Percentiles rank a stretch among this genome's conserved stretches.
Conservation (phyloP, 2,797 vertebrate species). For the Picus viridis region DNA sequence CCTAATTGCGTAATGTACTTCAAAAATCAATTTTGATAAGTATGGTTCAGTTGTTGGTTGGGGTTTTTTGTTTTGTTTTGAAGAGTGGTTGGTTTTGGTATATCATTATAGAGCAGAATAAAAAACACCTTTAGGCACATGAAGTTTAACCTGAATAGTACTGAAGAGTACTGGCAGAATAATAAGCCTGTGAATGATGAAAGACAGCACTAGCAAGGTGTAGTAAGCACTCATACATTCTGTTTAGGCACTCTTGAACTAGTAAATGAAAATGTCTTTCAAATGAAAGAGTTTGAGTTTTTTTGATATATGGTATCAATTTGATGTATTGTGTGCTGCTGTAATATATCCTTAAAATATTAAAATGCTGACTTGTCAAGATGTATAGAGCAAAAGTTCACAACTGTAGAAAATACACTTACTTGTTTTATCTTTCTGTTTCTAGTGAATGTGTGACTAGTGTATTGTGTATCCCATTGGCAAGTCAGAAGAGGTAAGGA, state of each 20-base stretch:
- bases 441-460: conserved; percentile 91
- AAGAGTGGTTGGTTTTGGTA: not conserved
- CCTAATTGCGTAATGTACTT: not conserved
- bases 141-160: not conserved
- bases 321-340: not conserved
- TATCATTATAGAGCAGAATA: not conserved
- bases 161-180: not conserved
- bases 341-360: not conserved
- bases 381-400: not conserved
- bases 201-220: not conserved
- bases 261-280: not conserved
- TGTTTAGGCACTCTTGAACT: not conserved
- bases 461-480: conserved; percentile 91
- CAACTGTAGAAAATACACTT: not conserved
- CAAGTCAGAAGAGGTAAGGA: conserved; percentile 97
- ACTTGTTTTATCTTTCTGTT: conserved; percentile 46
- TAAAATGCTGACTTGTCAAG: not conserved
- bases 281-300: not conserved
- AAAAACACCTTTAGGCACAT: not conserved
- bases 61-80: not conserved
- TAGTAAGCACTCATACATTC: not conserved
- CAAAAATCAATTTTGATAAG: not conserved
- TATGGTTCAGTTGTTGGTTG: not conserved
- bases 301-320: not conserved
- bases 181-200: not conserved